A percentile compares a stretch with the other conserved stretches of the same genome.
phyloP scores from a whole-genome alignment of 2,797 vertebrate species.

The Spinus pinus region DNA sequence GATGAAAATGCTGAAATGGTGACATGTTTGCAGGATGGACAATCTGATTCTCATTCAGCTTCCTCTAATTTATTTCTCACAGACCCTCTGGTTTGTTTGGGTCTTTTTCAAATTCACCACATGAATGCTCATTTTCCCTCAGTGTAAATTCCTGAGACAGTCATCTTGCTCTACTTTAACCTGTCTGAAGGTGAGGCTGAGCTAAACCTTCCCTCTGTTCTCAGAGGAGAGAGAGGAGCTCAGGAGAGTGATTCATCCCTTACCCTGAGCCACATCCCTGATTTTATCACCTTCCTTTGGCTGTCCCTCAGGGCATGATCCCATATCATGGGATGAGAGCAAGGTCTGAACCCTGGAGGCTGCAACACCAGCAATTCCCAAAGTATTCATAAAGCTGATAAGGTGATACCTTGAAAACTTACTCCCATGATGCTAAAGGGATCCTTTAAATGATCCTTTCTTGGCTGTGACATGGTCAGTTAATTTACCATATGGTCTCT shows the following conservation, averaged over 20 bases:
- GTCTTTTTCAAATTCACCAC: background rate
- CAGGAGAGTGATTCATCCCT: background rate
- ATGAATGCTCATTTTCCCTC: background rate
- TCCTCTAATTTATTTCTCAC: background rate
- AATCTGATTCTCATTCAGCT: background rate
- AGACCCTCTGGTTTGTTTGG: background rate
- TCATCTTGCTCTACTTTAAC: background rate
- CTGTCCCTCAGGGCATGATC: background rate
- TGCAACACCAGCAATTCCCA: background rate
- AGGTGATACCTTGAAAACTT: background rate
- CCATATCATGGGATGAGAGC: background rate
- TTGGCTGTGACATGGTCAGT: background rate
- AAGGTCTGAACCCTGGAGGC: background rate
- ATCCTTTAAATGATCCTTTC: background rate
- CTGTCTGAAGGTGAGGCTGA: background rate
- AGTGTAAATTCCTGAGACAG: background rate
- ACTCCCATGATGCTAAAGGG: background rate
- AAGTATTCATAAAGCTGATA: background rate
- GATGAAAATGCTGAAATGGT: background rate
- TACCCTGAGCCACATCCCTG: background rate
- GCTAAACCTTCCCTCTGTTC: background rate
- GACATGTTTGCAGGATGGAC: background rate
- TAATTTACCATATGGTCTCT: background rate
- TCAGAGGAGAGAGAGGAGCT: background rate
- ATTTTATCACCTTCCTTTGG: background rate